A percentile compares a stretch with the other conserved stretches of the same genome.
phyloP scores from a whole-genome alignment of 2,113 vertebrate species.

The Otolemur garnettii region DNA sequence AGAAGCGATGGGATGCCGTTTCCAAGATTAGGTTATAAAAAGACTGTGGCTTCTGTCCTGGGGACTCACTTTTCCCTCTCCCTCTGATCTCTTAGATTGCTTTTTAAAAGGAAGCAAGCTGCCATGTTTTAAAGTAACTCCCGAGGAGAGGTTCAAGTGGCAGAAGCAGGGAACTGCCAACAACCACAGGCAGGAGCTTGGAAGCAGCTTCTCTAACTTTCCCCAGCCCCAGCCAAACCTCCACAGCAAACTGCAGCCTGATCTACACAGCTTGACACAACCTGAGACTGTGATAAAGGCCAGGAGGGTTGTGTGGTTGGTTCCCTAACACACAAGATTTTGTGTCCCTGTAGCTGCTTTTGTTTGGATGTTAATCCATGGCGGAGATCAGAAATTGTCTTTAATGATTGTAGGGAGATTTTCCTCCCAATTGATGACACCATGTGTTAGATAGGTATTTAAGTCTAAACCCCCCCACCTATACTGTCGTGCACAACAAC shows the following conservation, averaged over 20 bases:
- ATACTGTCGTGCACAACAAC: background rate
- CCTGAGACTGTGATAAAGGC: background rate
- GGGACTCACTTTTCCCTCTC: background rate
- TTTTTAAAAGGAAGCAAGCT: background rate
- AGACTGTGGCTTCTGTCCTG: background rate
- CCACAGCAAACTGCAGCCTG: background rate
- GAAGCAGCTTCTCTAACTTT: background rate
- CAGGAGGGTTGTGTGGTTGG: background rate
- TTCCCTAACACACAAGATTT: background rate
- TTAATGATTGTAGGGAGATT: background rate
- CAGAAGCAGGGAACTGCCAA: background rate
- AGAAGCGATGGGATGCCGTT: background rate
- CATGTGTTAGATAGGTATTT: background rate
- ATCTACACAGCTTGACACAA: background rate
- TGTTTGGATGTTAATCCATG: background rate
- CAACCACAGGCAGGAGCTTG: background rate
- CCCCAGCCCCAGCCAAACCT: background rate
- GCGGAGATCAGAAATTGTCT: background rate
- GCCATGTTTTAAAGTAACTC: background rate
- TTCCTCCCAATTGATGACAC: background rate
- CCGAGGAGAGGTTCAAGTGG: background rate
- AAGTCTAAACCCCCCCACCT: background rate
- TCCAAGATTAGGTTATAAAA: background rate
- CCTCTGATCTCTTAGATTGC: background rate
- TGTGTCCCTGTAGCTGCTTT: background rate